Conservation (phyloP, 1,140 invertebrate genomes). For the Portunus trituberculatus region DNA sequence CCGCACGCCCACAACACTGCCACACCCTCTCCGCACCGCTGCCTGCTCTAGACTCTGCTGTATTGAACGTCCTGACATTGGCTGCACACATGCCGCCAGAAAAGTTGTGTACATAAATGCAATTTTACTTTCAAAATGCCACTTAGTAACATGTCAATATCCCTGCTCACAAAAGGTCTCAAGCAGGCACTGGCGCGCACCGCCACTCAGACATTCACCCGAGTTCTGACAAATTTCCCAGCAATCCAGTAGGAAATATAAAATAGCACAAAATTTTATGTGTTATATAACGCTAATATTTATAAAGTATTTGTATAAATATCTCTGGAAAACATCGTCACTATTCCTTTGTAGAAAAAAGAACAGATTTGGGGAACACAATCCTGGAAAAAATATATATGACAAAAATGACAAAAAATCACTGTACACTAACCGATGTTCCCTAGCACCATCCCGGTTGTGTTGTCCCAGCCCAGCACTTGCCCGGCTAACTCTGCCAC, state of each 20-base stretch:
- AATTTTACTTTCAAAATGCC: too few relatives aligned
- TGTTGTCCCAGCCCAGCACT: not conserved
- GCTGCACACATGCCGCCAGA: too few relatives aligned
- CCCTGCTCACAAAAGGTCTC: too few relatives aligned
- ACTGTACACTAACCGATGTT: not conserved
- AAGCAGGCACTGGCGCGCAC: not conserved
- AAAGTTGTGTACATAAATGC: too few relatives aligned
- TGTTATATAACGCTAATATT: not conserved
- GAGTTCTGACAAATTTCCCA: not conserved
- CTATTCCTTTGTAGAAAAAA: not conserved
- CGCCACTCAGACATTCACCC: not conserved
- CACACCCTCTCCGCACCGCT: too few relatives aligned
- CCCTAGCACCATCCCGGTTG: not conserved
- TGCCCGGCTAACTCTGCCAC: not conserved
- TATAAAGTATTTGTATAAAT: conserved; percentile 15
- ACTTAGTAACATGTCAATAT: too few relatives aligned
- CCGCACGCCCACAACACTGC: too few relatives aligned
- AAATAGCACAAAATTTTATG: not conserved
- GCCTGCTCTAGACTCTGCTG: too few relatives aligned
- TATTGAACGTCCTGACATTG: too few relatives aligned
- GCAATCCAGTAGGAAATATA: not conserved
- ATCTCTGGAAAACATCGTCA: not conserved
- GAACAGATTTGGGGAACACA: too few relatives aligned
- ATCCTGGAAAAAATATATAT: conserved; percentile 4
- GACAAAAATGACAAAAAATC: not conserved